A percentile compares a stretch with the other conserved stretches of the same genome.
These are phyloP conservation scores for Anas bahamensis DNA, from an alignment of 2,797 vertebrate species.

Conservation along the genomic window DNA sequence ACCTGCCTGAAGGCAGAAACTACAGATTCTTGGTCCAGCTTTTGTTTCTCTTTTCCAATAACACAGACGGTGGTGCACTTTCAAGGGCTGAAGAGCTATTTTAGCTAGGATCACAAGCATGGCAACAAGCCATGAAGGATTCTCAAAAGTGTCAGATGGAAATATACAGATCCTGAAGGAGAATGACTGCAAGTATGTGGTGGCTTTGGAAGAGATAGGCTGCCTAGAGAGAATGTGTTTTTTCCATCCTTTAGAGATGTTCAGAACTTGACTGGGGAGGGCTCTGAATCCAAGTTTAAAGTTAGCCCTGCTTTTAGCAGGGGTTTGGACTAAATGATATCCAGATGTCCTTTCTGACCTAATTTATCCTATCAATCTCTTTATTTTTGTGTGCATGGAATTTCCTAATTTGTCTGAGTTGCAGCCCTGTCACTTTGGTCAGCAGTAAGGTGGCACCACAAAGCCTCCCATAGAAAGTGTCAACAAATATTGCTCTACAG, in stretches of 20 bases:
- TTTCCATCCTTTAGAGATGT: neutral
- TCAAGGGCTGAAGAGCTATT: conserved; percentile 5
- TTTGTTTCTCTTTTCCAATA: neutral
- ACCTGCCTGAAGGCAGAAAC: neutral
- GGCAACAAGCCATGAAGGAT: neutral
- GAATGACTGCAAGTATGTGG: neutral
- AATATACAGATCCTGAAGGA: neutral
- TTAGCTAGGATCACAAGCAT: neutral
- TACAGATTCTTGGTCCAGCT: neutral
- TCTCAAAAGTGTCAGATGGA: neutral
- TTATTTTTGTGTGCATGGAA: neutral
- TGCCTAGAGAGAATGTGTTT: neutral
- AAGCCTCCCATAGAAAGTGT: neutral
- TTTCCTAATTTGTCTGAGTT: neutral
- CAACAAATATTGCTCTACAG: neutral
- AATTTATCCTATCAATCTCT: neutral
- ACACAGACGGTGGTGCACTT: neutral
- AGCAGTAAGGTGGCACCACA: neutral
- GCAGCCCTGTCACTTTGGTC: neutral
- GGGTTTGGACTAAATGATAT: neutral
- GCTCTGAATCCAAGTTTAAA: neutral
- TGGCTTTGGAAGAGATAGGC: neutral
- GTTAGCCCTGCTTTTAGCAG: neutral
- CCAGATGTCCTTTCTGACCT: neutral
- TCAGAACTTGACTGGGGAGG: neutral